Base-by-base conservation (phyloP, 2,888 invertebrate genomes). In the Stegophylla sp. region DNA sequence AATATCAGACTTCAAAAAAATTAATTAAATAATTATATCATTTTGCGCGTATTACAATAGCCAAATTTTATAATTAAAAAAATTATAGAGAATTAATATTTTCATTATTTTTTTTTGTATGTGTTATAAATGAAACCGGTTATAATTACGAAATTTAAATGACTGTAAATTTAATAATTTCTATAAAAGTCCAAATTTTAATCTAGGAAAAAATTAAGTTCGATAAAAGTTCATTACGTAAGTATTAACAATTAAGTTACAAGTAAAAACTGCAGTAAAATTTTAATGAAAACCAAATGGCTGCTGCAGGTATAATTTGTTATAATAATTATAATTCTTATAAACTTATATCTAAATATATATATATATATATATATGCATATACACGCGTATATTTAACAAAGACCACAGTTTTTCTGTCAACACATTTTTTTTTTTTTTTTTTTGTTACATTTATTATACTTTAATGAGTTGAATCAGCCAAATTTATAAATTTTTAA, bases 371-470 rank as follows among this genome's bases (percentile, higher is more conserved):
- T n/a, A n/a, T n/a, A n/a, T n/a, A n/a, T n/a, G n/a, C n/a, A n/a
- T n/a, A 43, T 67, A 67, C 15, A 23, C 48, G 15, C 3, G 26
- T 45, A 48, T 73, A 61, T 28, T 73, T 48, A 4, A 61, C 9
- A 9, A 28, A 73, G 13, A 74, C 20, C 13, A 48, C 26, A 66
- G 20, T 20, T 20, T 15, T n/a, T 48, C n/a, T 20, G n/a, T 74
- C 23, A 23, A 10, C 51, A 20, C 28, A 28, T 63, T 59, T 74
- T 34, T 53, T 66, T 41, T 66, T 76, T 20, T 63, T 59, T 74
- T 34, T 53, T 66, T 41, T 66, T 76, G 63, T 66, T 56, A 53
- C 53, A 76, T 76, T 66, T 76, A 76, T 76, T 66, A 66, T 56
- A 56, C 53, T n/a, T 66, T 51, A 66, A 53, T 34, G 13, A 26